These are phyloP conservation scores for Heliocidaris erythrogramma DNA, from an alignment of 35 echinoderm and acorn worm genomes.

Conservation along the genomic window DNA sequence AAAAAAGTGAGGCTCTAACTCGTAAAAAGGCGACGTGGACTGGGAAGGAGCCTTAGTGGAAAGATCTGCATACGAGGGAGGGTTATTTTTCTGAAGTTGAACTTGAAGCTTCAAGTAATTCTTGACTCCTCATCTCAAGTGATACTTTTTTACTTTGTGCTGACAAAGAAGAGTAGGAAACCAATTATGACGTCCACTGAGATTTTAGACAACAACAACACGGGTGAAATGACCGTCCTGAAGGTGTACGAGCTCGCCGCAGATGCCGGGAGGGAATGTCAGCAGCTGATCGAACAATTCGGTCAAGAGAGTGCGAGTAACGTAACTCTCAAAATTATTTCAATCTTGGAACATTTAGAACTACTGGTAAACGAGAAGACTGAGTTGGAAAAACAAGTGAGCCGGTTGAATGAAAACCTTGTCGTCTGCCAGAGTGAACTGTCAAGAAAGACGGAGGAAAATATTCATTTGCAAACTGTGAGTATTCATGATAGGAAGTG, in stretches of 20 bases:
- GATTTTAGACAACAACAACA: constrained; percentile 42
- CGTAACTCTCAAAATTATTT: constrained; percentile 45
- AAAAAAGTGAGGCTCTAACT: too few species aligned
- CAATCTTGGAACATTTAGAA: constrained; percentile 55
- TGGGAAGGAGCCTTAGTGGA: background rate
- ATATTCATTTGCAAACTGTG: constrained; percentile 33
- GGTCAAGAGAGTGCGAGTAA: constrained; percentile 40
- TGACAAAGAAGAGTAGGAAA: background rate
- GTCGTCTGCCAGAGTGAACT: background rate
- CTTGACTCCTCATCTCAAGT: background rate
- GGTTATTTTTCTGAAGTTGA: background rate
- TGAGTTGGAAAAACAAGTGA: constrained; percentile 15
- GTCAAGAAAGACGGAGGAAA: constrained; percentile 19
- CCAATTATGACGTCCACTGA: background rate
- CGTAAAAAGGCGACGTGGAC: too few species aligned
- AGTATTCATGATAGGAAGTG: background rate
- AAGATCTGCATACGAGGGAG: background rate
- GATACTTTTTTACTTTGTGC: background rate
- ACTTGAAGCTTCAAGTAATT: background rate
- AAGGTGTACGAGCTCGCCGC: constrained; percentile 54
- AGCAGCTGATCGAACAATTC: constrained; percentile 43
- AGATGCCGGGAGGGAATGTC: constrained; percentile 44
- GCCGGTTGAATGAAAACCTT: constrained; percentile 45
- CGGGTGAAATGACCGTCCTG: constrained; percentile 41
- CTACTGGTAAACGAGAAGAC: constrained; percentile 30